Percentiles rank a stretch among this genome's conserved stretches.
These are phyloP conservation scores for Oscheius onirici DNA, from an alignment of 2,888 invertebrate genomes.

Conservation along the genomic window DNA sequence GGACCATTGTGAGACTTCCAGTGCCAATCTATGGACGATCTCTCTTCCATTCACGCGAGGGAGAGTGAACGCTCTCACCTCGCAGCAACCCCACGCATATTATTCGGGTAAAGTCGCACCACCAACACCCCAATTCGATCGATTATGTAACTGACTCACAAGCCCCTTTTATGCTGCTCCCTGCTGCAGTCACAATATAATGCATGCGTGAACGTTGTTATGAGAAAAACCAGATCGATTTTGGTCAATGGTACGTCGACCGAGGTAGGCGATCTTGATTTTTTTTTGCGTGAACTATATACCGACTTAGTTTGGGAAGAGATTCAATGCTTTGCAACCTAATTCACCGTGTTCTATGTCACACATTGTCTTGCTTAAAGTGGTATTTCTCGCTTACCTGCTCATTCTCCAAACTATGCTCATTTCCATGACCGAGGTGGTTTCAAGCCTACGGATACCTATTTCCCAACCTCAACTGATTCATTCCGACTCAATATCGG, in stretches of 20 bases:
- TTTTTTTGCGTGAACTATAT: not conserved
- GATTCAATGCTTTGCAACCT: not conserved
- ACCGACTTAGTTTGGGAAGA: not conserved
- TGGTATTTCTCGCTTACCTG: not conserved
- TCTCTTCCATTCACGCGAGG: slow-evolving; percentile 15
- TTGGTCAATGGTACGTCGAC: slow-evolving; percentile 21
- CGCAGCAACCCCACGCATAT: slow-evolving; percentile 13
- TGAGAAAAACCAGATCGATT: slow-evolving; percentile 15
- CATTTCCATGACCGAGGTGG: not conserved
- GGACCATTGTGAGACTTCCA: slow-evolving; percentile 12
- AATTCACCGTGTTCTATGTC: not conserved
- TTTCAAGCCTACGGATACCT: not conserved
- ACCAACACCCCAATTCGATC: not conserved
- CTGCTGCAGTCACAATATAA: not conserved
- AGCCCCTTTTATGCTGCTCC: no score
- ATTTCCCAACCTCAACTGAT: no score
- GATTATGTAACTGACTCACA: slow-evolving; percentile 32
- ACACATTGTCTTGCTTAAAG: not conserved
- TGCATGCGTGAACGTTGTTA: slow-evolving; percentile 22
- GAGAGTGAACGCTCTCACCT: not conserved
- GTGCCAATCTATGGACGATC: slow-evolving; percentile 28
- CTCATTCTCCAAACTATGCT: not conserved
- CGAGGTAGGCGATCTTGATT: slow-evolving; percentile 3
- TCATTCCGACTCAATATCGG: no score
- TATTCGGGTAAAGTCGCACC: not conserved